Evolutionary conservation across 2,888 invertebrate species (phyloP).

Genomic region (Chaitophorus viminalis): DNA sequence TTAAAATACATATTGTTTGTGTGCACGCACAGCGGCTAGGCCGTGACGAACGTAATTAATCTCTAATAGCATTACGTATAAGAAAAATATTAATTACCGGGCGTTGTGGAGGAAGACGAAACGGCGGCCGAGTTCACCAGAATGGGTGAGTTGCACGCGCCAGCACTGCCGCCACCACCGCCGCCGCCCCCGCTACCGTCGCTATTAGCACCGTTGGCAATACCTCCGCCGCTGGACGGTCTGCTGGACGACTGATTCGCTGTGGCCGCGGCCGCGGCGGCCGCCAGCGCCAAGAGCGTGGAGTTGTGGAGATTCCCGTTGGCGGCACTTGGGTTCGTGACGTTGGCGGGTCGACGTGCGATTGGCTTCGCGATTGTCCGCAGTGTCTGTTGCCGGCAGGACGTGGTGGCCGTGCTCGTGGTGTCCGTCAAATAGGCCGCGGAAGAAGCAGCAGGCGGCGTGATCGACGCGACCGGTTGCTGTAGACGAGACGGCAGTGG

Average conservation of each 20-base stretch:
- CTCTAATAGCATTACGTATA: background rate
- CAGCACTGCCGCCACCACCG: background rate
- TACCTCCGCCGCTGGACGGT: background rate
- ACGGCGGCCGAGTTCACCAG: conserved; percentile 17
- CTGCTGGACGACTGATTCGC: background rate
- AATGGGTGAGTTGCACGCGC: background rate
- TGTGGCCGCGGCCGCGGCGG: conserved; percentile 18
- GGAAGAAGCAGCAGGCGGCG: background rate
- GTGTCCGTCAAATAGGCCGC: conserved; percentile 3
- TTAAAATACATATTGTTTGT: background rate
- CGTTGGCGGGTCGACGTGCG: conserved; percentile 27
- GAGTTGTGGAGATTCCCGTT: conserved; percentile 46
- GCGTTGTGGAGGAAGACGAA: background rate
- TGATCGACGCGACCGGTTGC: background rate
- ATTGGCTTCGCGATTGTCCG: conserved; percentile 64
- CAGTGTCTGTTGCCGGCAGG: conserved; percentile 63
- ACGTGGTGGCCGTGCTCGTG: conserved; percentile 28
- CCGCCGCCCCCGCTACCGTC: background rate
- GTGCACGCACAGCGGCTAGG: background rate
- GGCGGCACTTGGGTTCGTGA: background rate
- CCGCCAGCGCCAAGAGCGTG: conserved; percentile 25
- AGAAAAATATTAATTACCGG: conserved; percentile 28
- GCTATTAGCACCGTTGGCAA: no score
- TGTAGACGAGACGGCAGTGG: background rate
- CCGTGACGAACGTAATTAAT: conserved; percentile 10